Evolutionary conservation across 2,797 vertebrate species (phyloP), one percentile per base, ranked within the genome.

Genomic region (Gymnoscopelus microlampas): DNA sequence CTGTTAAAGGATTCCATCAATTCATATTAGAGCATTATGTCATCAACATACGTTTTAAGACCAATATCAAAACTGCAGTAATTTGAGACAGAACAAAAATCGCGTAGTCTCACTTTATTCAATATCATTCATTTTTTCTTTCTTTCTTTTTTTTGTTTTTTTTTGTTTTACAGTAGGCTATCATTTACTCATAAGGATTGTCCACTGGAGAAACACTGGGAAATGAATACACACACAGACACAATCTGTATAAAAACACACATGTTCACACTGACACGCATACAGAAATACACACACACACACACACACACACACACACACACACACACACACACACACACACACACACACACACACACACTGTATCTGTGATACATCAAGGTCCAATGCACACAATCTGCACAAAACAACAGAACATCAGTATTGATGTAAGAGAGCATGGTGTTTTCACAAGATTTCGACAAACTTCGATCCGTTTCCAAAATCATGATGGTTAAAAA

Each of bases 101-200:
- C 56, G 12, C 3, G 29, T 29, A 39, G 29, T 39, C 32, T 32
- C 14, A n/a, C 7, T 70, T 70, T 26, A 62, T 70, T 62, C 3
- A 23, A 8, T 24, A 10, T 57, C 1, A 60, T 58, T 12, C 32
- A 19, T 19, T 19, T 6, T 55, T 58, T 73, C 62, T 29, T 44
- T 44, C n/a, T n/a, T n/a, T n/a, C n/a, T n/a, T n/a, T n/a, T n/a
- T n/a, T n/a, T n/a, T n/a, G n/a, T n/a, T n/a, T n/a, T n/a, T n/a
- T n/a, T n/a, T n/a, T n/a, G n/a, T 44, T 44, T 44, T 44, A 44
- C 39, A 39, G 7, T 39, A 39, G 39, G 8, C 39, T 58, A 35
- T 58, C 4, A 29, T 54, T 59, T 8, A 49, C 14, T 67, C 2
- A 55, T 60, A 57, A 4, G 7, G 23, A 48, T 50, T 59, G 19